Percentiles rank a stretch among this genome's conserved stretches.
phyloP scores from a whole-genome alignment of 2,113 vertebrate genomes.

The Nesoenas mayeri region DNA sequence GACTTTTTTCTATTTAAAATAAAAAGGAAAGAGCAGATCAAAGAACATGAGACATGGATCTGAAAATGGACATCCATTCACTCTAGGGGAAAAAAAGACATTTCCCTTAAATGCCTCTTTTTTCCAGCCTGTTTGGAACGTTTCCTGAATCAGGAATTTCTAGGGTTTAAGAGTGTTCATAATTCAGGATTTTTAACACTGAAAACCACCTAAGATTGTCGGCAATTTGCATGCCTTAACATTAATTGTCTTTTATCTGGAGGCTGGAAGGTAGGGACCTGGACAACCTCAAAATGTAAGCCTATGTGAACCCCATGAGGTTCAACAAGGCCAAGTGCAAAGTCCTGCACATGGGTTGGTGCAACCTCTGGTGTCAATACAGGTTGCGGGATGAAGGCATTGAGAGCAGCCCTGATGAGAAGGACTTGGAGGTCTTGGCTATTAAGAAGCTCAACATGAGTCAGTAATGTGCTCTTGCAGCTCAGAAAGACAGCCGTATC shows the following conservation, averaged over 20 bases:
- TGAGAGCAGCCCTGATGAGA: no score
- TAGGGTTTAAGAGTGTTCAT: background rate
- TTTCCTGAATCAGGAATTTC: background rate
- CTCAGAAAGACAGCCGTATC: no score
- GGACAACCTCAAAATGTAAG: background rate
- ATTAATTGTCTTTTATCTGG: background rate
- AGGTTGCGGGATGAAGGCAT: no score
- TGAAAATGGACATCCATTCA: background rate
- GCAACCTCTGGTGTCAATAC: no score
- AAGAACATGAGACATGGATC: background rate
- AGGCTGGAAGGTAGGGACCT: background rate
- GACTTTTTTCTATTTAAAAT: background rate
- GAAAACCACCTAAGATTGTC: background rate
- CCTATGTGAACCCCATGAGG: no score
- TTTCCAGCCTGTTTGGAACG: background rate
- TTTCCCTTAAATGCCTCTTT: background rate
- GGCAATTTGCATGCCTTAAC: background rate
- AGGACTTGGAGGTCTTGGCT: no score
- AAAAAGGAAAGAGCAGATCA: background rate
- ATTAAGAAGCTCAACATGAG: no score
- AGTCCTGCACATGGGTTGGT: no score
- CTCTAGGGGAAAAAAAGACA: background rate
- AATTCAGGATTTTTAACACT: background rate
- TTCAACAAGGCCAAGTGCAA: no score
- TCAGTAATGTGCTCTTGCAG: no score